Conservation (phyloP, 2,113 vertebrate species). For the Platanista minor region DNA sequence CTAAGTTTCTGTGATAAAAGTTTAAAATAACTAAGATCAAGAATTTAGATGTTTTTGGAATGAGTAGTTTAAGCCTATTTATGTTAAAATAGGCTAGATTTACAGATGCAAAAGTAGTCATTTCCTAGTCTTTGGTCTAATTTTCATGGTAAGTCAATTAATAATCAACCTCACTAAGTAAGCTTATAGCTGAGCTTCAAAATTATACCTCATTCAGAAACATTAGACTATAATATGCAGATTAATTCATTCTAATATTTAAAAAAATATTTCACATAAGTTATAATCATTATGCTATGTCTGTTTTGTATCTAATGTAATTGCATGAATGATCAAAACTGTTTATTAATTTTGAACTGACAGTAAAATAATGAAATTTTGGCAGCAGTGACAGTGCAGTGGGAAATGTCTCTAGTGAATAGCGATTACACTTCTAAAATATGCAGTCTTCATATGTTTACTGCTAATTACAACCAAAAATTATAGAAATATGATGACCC, state of each 20-base stretch:
- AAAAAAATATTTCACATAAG: not conserved
- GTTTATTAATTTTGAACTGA: not conserved
- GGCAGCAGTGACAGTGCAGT: not conserved
- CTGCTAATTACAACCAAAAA: not conserved
- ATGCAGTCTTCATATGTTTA: not conserved
- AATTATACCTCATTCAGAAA: not conserved
- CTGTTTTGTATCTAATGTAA: not conserved
- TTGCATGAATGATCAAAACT: not conserved
- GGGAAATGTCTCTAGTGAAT: not conserved
- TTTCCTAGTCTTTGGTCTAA: not conserved
- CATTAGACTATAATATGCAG: not conserved
- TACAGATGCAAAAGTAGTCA: not conserved
- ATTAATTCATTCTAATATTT: not conserved
- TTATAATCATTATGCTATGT: not conserved
- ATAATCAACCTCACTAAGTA: not conserved
- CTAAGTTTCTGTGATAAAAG: not conserved
- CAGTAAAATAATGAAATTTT: not conserved
- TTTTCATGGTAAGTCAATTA: not conserved
- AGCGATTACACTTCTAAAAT: not conserved
- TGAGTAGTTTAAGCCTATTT: not conserved
- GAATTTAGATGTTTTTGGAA: not conserved
- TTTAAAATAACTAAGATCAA: not conserved
- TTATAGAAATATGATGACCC: not conserved
- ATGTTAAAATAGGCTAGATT: not conserved
- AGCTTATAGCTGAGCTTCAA: not conserved